phyloP scores from a whole-genome alignment of 2,888 invertebrate species.

The Drosophila algonquin region DNA sequence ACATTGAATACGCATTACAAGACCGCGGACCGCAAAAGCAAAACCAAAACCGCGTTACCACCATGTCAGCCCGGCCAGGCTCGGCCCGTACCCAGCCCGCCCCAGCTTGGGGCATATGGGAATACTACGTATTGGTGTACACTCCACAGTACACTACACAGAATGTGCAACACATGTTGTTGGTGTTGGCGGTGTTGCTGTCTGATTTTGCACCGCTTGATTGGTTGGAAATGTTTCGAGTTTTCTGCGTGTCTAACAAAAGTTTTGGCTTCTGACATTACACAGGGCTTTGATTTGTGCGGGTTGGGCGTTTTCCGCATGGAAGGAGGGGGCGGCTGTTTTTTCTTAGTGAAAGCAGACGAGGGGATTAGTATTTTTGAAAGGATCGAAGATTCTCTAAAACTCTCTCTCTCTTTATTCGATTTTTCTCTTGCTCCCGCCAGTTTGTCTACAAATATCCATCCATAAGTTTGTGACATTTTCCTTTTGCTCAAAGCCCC shows the following conservation, averaged over 20 bases:
- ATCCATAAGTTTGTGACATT: slow-evolving; percentile 6
- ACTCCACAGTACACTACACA: slow-evolving; percentile 20
- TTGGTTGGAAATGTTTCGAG: slow-evolving; percentile 70
- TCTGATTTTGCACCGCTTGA: slow-evolving; percentile 71
- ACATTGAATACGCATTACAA: slow-evolving; percentile 80
- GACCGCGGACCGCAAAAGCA: slow-evolving; percentile 71
- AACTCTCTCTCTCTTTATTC: not conserved
- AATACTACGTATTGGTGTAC: slow-evolving; percentile 17
- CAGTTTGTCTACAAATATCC: slow-evolving; percentile 46
- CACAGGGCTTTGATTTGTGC: slow-evolving; percentile 63
- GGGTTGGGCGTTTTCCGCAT: slow-evolving; percentile 1
- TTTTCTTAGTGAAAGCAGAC: slow-evolving; percentile 25
- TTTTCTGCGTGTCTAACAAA: slow-evolving; percentile 63
- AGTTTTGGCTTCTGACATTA: slow-evolving; percentile 75
- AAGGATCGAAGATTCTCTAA: slow-evolving; percentile 26
- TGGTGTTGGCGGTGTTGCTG: slow-evolving; percentile 51
- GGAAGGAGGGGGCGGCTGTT: not conserved
- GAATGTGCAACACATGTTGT: slow-evolving; percentile 78
- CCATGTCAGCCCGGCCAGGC: slow-evolving; percentile 58
- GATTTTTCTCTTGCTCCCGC: slow-evolving; percentile 13
- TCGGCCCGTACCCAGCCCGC: not conserved
- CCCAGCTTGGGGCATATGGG: slow-evolving; percentile 50
- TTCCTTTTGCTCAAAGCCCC: slow-evolving; percentile 29
- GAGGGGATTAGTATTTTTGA: slow-evolving; percentile 14
- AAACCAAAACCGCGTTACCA: slow-evolving; percentile 78